Evolutionary conservation across 2,797 vertebrate genomes (phyloP).

Genomic region (Rhodeus uyekii): DNA sequence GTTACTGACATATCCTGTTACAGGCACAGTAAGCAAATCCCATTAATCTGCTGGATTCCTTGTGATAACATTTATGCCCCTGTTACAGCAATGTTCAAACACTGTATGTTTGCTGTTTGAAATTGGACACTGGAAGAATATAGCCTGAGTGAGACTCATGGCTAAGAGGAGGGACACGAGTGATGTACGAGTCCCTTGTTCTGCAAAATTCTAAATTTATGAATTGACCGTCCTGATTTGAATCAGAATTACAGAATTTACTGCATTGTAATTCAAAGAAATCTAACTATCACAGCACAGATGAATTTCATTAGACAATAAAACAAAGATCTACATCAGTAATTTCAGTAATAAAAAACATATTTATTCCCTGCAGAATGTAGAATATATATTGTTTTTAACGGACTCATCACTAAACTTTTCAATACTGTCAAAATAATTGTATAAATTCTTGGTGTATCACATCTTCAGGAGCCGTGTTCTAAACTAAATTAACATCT

Average conservation of each 20-base stretch:
- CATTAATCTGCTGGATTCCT: constrained; percentile 38
- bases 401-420: neutral
- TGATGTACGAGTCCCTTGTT: neutral
- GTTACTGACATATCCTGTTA: constrained; percentile 16
- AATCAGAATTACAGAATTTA: neutral
- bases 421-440: neutral
- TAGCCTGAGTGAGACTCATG: neutral
- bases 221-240: neutral
- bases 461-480: no score
- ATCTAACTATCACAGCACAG: neutral
- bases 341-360: neutral
- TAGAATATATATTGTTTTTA: neutral
- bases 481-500: no score
- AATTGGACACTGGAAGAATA: constrained; percentile 10
- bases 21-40: constrained; percentile 14
- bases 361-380: neutral
- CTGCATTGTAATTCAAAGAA: neutral
- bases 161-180: neutral
- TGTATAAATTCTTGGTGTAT: no score
- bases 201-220: neutral
- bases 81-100: constrained; percentile 31
- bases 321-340: neutral
- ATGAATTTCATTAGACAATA: neutral
- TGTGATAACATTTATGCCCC: constrained; percentile 21
- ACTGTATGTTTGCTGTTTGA: constrained; percentile 15